These are phyloP conservation scores for Brevimyrus niger DNA, from an alignment of 2,113 vertebrate species.

Conservation along the genomic window DNA sequence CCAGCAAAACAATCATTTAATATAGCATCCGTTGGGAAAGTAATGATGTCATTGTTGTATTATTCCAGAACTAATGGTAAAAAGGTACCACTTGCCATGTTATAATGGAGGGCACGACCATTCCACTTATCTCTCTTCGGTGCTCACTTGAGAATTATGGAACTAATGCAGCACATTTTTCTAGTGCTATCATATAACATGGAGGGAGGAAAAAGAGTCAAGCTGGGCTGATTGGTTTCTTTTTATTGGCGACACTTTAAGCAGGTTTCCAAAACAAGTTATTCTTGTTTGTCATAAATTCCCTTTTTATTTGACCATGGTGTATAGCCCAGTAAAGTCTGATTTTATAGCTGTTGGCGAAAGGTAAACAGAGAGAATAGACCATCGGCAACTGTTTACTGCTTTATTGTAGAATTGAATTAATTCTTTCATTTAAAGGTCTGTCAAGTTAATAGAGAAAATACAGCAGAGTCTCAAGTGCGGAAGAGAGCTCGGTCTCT, in stretches of 20 bases:
- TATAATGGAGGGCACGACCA: background rate
- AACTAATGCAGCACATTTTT: background rate
- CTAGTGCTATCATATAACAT: conserved; percentile 18
- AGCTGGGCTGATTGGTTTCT: conserved; percentile 57
- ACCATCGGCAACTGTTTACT: conserved; percentile 30
- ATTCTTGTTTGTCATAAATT: conserved; percentile 55
- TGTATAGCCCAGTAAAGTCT: conserved; percentile 60
- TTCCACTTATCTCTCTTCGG: background rate
- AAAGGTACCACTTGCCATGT: background rate
- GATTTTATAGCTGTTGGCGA: conserved; percentile 60
- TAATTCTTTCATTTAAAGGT: conserved; percentile 53
- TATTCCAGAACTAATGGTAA: conserved; percentile 11
- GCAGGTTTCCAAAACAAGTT: conserved; percentile 48
- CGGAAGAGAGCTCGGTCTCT: background rate
- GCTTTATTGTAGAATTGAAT: conserved; percentile 49
- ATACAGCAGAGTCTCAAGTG: conserved; percentile 30
- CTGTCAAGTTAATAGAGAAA: conserved; percentile 58
- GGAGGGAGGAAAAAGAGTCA: background rate
- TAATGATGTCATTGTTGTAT: background rate
- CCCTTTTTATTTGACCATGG: conserved; percentile 57
- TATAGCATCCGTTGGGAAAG: background rate
- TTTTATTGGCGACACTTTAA: conserved; percentile 53
- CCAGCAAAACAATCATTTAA: background rate
- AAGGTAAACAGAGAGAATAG: conserved; percentile 44
- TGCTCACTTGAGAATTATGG: conserved; percentile 11